A percentile compares a stretch with the other conserved stretches of the same genome.
Conservation (phyloP, 2,888 invertebrate genomes). For the Eledona agricola region DNA sequence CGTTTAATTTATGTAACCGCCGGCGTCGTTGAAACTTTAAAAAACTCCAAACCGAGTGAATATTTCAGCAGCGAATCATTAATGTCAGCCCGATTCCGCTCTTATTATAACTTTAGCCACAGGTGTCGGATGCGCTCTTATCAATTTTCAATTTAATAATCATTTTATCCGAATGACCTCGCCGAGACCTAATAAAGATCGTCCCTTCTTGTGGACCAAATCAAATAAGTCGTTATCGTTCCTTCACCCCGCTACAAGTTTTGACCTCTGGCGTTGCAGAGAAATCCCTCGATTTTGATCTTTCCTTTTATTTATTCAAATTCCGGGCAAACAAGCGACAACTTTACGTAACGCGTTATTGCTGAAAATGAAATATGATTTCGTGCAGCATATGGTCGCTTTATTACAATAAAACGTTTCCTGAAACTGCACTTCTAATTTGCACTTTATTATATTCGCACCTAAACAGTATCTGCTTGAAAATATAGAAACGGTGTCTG, state of each 20-base stretch:
- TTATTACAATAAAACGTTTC: constrained; percentile 1
- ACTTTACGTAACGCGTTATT: constrained; percentile 2
- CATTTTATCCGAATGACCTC: neutral
- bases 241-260: constrained; percentile 15
- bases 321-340: constrained; percentile 8
- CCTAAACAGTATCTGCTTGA: too few relatives aligned
- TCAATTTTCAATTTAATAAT: too few relatives aligned
- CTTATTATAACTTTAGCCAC: too few relatives aligned
- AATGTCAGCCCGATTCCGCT: too few relatives aligned
- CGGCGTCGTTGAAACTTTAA: too few relatives aligned
- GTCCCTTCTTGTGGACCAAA: constrained; percentile 15
- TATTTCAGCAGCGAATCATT: too few relatives aligned
- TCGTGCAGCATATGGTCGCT: constrained; percentile 1
- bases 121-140: too few relatives aligned
- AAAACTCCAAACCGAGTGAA: too few relatives aligned
- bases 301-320: constrained; percentile 19
- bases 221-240: constrained; percentile 22
- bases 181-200: constrained; percentile 12
- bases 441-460: too few relatives aligned
- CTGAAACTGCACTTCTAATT: constrained; percentile 1
- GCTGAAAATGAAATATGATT: constrained; percentile 7
- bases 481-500: constrained; percentile 5
- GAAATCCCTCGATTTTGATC: constrained; percentile 12
- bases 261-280: constrained; percentile 7
- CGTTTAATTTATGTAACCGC: too few relatives aligned